Percentiles rank a stretch among this genome's conserved stretches.
Conservation (phyloP, 1,140 invertebrate genomes). For the Rhyzopertha dominica region DNA sequence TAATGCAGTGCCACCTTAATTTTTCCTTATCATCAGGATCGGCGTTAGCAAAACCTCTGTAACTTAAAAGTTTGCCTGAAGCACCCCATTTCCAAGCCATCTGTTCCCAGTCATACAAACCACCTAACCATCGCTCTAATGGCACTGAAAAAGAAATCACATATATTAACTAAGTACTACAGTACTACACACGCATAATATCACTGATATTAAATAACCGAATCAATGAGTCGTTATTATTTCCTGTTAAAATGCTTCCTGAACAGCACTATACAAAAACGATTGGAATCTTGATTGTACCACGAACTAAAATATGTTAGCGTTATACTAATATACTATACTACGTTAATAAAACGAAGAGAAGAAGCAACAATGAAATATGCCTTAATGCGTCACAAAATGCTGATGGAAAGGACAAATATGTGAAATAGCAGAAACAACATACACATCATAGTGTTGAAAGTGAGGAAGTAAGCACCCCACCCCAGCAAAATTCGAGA, state of each 20-base stretch:
- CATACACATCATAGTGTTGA: too few species aligned
- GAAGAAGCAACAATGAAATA: too few species aligned
- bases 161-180: slow-evolving; percentile 1
- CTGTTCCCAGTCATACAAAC: slow-evolving; percentile 63
- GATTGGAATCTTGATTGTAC: too few species aligned
- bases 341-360: too few species aligned
- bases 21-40: slow-evolving; percentile 9
- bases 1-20: slow-evolving; percentile 22
- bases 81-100: slow-evolving; percentile 67
- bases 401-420: too few species aligned
- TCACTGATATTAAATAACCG: not conserved
- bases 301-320: too few species aligned
- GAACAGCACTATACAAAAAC: not conserved
- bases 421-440: too few species aligned
- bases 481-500: too few species aligned
- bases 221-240: not conserved
- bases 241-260: not conserved
- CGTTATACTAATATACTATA: too few species aligned
- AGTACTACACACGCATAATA: not conserved
- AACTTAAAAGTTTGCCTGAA: slow-evolving; percentile 48
- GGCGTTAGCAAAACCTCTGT: slow-evolving; percentile 23
- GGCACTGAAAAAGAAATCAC: slow-evolving; percentile 52
- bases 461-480: too few species aligned
- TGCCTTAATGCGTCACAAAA: too few species aligned
- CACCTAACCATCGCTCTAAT: slow-evolving; percentile 69